Percentiles rank a stretch among this genome's conserved stretches.
Evolutionary conservation across 2,888 invertebrate genomes (phyloP).

Genomic region (Agrypnus murinus): DNA sequence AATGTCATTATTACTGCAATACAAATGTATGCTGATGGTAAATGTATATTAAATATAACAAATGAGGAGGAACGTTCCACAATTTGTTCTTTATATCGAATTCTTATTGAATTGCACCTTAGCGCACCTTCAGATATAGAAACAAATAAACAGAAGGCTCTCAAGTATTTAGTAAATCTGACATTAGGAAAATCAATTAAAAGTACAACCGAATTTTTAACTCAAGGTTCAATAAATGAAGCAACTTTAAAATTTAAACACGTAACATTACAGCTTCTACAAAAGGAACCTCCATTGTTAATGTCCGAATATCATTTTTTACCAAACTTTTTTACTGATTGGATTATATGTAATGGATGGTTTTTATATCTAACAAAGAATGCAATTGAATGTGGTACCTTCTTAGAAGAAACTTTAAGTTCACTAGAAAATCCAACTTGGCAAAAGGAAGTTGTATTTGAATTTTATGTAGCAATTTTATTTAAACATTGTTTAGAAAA

Average conservation of each 20-base stretch:
- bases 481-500: slow-evolving; percentile 64
- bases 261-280: slow-evolving; percentile 62
- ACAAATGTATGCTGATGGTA: slow-evolving; percentile 61
- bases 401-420: slow-evolving; percentile 65
- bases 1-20: slow-evolving; percentile 74
- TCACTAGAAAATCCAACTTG: slow-evolving; percentile 60
- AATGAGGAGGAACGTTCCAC: slow-evolving; percentile 65
- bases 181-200: slow-evolving; percentile 58
- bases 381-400: slow-evolving; percentile 65
- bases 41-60: slow-evolving; percentile 57
- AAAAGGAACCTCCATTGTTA: slow-evolving; percentile 54
- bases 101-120: slow-evolving; percentile 64
- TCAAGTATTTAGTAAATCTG: slow-evolving; percentile 62
- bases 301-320: slow-evolving; percentile 69
- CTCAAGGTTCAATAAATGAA: slow-evolving; percentile 61
- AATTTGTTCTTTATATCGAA: slow-evolving; percentile 70
- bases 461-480: slow-evolving; percentile 69
- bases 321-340: slow-evolving; percentile 73
- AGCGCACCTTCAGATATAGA: slow-evolving; percentile 44
- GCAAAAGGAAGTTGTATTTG: slow-evolving; percentile 70
- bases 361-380: slow-evolving; percentile 70
- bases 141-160: slow-evolving; percentile 56
- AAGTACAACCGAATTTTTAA: slow-evolving; percentile 50
- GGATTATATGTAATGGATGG: slow-evolving; percentile 74
- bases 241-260: slow-evolving; percentile 65